Conservation (phyloP, 2,888 invertebrate genomes). For the Thymelicus acteon region DNA sequence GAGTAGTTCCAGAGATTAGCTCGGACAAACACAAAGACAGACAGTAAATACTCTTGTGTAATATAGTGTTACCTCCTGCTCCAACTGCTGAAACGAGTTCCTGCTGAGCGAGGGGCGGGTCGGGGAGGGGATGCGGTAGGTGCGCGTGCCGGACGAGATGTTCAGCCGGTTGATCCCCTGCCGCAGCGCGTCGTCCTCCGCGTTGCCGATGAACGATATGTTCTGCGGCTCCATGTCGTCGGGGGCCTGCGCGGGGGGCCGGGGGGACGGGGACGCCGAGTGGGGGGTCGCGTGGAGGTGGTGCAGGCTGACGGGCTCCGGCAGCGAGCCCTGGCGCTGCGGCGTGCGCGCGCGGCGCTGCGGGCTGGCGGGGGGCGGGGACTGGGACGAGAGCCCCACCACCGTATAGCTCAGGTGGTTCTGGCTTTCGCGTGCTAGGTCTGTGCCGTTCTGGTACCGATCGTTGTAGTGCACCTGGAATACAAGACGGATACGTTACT, state of each 20-base stretch:
- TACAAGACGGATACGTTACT: too few species aligned
- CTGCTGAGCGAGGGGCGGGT: conserved; percentile 89
- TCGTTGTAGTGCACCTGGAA: conserved; percentile 71
- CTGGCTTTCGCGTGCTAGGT: conserved; percentile 77
- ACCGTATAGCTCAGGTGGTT: conserved; percentile 85
- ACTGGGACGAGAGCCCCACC: conserved; percentile 81
- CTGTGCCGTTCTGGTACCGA: conserved; percentile 88
- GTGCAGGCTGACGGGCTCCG: conserved; percentile 76
- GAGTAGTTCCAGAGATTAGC: too few species aligned
- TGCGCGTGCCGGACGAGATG: conserved; percentile 94
- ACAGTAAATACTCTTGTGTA: too few species aligned
- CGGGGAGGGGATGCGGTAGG: conserved; percentile 95
- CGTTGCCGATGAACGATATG: conserved; percentile 95
- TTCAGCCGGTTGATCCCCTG: conserved; percentile 91
- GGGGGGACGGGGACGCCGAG: conserved; percentile 69
- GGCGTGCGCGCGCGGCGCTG: conserved; percentile 81
- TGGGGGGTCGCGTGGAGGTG: conserved; percentile 86
- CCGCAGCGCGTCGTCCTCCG: conserved; percentile 82
- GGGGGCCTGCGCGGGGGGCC: conserved; percentile 87
- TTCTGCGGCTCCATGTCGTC: conserved; percentile 97
- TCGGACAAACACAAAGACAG: too few species aligned
- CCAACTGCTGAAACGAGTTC: conserved; percentile 88
- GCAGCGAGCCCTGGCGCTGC: conserved; percentile 84
- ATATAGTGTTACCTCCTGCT: conserved; percentile 55
- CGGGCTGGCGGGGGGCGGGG: conserved; percentile 86